Evolutionary conservation across 1,140 invertebrate species (phyloP), one percentile per base, ranked within the genome.

Genomic region (Drosophila eugracilis): DNA sequence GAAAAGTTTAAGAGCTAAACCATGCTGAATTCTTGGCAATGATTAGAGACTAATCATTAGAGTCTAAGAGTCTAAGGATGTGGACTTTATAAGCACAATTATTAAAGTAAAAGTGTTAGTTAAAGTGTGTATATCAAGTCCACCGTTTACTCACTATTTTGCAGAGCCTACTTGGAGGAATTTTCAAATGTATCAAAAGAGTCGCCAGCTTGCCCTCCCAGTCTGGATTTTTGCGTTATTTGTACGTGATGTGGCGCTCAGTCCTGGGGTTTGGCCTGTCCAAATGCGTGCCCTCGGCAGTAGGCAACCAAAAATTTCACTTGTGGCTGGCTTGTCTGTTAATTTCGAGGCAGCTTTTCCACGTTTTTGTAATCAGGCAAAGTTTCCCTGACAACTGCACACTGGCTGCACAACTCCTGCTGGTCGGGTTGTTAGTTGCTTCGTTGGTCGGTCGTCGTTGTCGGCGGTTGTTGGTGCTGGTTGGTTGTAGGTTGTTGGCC

Each of bases 301-400:
- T 34, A 76, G 66, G 81, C 76, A 85, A 76, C 80, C 75, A 49
- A 73, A 45, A 80, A 86, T 85, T 86, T 85, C 74, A 83, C 73
- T 85, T 86, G 80, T 80, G 80, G 80, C 84, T 75, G 76, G 48
- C 76, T 54, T 86, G 66, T 73, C 76, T 85, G 76, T 86, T 85
- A 85, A 85, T 85, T 85, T 86, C 81, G 69, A 60, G 69, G 80
- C 80, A 73, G 76, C 72, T 81, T 74, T 72, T 74, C 81, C 80
- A 84, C 80, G 80, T 80, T 85, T 85, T 86, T 77, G 81, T 85
- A 85, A 85, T 85, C 80, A 85, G 72, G 75, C 81, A 85, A 85
- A 85, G 72, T 85, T 85, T 85, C 53, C 53, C 66, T 79, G 81
- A 85, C 81, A 85, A 76, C 81, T 85, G 76, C 79, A 84, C 75